Evolutionary conservation across 2,888 invertebrate species (phyloP), one percentile per base, ranked within the genome.

Genomic region (Phytoseiulus persimilis): DNA sequence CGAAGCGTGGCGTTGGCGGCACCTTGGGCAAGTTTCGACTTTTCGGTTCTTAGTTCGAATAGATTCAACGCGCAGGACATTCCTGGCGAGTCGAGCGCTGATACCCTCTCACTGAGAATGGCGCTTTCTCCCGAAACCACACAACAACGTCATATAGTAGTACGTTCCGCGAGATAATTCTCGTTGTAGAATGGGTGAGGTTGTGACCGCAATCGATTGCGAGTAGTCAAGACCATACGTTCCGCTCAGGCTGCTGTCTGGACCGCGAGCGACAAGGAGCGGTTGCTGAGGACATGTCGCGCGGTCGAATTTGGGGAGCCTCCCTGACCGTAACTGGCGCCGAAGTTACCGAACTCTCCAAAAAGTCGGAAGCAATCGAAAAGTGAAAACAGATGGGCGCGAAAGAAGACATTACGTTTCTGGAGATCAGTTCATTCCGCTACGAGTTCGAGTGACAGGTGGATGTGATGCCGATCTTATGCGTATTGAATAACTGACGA

Each of bases 81-180:
- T 65, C 65, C 65, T 65, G 5, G 65, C 65, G 65, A 65, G 65
- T 23, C 65, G 65, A 23, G 65, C 65, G 39, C 5, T 9, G 65
- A 65, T 65, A 28, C 65, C 65, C 65, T 65, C 65, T 65, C 65
- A 65, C 65, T 65, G 65, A 65, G 65, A 65, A 65, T 65, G 65
- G 65, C 65, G 65, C 65, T 65, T 65, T 65, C 65, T 65, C 65
- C 65, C 65, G 65, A 65, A 65, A 65, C 65, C 65, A 65, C 65
- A 65, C 65, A 65, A 18, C 65, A 65, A 65, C 65, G 65, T 65
- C 65, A 65, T 65, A 65, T 65, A 65, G 65, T 65, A 65, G 18
- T 23, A 65, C 65, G 65, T 65, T 65, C 65, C 65, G 65, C 65
- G 65, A 6, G 65, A 65, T 65, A 65, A 23, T 23, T 65, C 18